phyloP scores from a whole-genome alignment of 1,140 invertebrate genomes.

The Saccostrea glomerata region DNA sequence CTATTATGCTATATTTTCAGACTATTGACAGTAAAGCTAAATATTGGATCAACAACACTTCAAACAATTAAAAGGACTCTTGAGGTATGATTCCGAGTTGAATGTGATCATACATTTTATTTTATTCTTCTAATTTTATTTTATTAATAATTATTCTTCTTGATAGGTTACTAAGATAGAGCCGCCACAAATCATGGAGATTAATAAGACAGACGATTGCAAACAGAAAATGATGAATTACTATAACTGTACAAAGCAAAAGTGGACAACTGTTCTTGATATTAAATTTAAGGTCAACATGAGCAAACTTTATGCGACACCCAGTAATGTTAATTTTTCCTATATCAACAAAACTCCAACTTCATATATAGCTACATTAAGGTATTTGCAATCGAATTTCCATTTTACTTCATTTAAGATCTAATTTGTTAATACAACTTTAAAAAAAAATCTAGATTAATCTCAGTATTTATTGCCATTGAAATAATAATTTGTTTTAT shows the following conservation, averaged over 20 bases:
- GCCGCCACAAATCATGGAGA: not conserved
- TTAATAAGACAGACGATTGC: not conserved
- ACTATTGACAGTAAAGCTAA: not conserved
- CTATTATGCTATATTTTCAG: not conserved
- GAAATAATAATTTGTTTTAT: not conserved
- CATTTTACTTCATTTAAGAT: not conserved
- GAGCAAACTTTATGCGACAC: not conserved
- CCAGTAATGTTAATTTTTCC: not conserved
- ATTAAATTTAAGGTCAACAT: slow-evolving; percentile 9
- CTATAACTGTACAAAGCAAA: not conserved
- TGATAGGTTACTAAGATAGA: not conserved
- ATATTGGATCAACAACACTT: not conserved
- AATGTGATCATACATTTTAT: no score
- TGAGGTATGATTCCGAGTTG: not conserved
- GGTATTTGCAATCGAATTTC: not conserved
- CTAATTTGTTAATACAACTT: not conserved
- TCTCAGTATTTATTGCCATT: not conserved
- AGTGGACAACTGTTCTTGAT: not conserved
- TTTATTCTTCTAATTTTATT: not conserved
- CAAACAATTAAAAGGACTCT: slow-evolving; percentile 19
- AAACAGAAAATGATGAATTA: not conserved
- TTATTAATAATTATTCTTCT: no score
- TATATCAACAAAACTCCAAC: not conserved
- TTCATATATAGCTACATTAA: not conserved
- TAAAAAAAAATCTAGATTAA: not conserved